These are phyloP conservation scores for Calameuta pallipes DNA, from an alignment of 2,888 invertebrate genomes.

Conservation along the genomic window DNA sequence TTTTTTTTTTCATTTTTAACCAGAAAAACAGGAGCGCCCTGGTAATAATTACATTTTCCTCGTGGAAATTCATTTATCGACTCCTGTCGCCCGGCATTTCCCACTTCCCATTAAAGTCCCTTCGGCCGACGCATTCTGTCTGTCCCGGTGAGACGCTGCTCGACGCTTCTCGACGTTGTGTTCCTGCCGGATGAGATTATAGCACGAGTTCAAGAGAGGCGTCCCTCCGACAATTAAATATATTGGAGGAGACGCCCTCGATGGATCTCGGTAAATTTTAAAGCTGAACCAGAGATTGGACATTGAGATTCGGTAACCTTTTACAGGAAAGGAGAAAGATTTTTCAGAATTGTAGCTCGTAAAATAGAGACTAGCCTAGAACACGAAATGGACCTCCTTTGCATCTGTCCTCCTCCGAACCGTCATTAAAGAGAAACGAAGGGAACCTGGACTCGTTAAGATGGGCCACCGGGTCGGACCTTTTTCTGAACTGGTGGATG, in stretches of 20 bases:
- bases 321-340: background rate
- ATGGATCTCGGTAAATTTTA: background rate
- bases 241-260: background rate
- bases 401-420: background rate
- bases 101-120: background rate
- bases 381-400: background rate
- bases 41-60: background rate
- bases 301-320: background rate
- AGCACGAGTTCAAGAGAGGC: background rate
- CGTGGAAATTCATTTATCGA: constrained; percentile 4
- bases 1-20: background rate
- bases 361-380: background rate
- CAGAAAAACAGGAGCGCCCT: background rate
- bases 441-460: constrained; percentile 10
- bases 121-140: background rate
- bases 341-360: background rate
- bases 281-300: background rate
- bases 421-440: constrained; percentile 6
- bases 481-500: background rate
- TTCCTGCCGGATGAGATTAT: background rate
- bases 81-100: background rate
- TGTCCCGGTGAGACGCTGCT: background rate
- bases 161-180: background rate
- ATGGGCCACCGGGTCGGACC: constrained; percentile 4
- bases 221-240: background rate